A percentile compares a stretch with the other conserved stretches of the same genome.
Conservation (phyloP, 2,797 vertebrate genomes). For the Manis javanica region DNA sequence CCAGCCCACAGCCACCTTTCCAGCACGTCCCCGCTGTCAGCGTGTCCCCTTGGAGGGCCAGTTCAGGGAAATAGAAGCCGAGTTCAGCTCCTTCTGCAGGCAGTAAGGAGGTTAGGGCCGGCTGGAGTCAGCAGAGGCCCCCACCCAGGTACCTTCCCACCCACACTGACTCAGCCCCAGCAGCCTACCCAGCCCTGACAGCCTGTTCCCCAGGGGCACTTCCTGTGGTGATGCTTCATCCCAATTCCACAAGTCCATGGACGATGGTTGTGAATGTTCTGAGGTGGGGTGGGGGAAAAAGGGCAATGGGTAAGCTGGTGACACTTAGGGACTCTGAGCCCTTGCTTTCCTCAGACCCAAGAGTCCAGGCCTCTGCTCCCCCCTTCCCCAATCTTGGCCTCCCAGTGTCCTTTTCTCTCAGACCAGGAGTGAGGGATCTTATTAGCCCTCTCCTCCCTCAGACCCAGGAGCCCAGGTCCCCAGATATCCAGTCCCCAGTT, state of each 20-base stretch:
- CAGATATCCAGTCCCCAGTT: slow-evolving; percentile 74
- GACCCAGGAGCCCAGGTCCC: slow-evolving; percentile 78
- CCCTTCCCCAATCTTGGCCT: neutral
- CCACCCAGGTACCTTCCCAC: neutral
- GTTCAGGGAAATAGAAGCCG: slow-evolving; percentile 66
- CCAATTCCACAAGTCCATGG: slow-evolving; percentile 78
- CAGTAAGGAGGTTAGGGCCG: neutral
- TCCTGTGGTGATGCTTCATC: slow-evolving; percentile 67
- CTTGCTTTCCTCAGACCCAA: too few species aligned
- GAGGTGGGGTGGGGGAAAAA: neutral
- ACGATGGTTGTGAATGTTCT: neutral
- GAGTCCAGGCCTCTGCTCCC: neutral
- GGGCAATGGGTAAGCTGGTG: neutral
- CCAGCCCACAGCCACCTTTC: slow-evolving; percentile 55
- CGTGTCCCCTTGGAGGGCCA: slow-evolving; percentile 38
- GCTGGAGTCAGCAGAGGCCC: neutral
- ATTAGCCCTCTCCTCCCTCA: slow-evolving; percentile 85
- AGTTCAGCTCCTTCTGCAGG: slow-evolving; percentile 70
- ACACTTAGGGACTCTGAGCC: neutral
- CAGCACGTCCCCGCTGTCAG: slow-evolving; percentile 32
- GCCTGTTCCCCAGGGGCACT: slow-evolving; percentile 67
- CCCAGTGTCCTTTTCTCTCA: slow-evolving; percentile 54
- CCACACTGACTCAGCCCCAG: neutral
- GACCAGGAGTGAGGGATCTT: slow-evolving; percentile 90
- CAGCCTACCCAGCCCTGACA: slow-evolving; percentile 63